Base-by-base conservation (phyloP, 2,888 invertebrate species). In the Tachystola acroxantha region DNA sequence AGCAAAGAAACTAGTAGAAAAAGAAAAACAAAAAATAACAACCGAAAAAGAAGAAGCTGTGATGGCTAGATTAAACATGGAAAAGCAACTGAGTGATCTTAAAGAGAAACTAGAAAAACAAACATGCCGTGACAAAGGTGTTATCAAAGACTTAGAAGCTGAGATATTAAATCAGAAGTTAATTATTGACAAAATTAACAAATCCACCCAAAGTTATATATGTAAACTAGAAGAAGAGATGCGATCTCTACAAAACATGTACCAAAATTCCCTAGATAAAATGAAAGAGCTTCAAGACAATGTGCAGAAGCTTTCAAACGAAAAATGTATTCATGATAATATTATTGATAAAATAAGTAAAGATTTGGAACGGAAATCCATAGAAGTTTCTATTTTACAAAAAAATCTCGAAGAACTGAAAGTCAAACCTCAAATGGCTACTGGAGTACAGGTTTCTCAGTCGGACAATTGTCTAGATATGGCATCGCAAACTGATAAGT, bases 21-120 rank as follows among this genome's bases (percentile, higher is more conserved):
- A 66, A 43, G 85, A 85, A 54, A 79, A 76, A 54, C 71, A 69
- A 53, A 85, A 81, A 53, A 74, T 80, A 35, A 41, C 66, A 1
- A 56, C 47, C 44, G 85, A 85, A 48, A 84, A 84, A 55, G 82
- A 84, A 55, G 73, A 77, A 34, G 77, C 73, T 9, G 56, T 78
- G 20, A 57, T 45, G 44, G 75, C 77, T 28, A 69, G 58, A 58
- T 37, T 62, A 10, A 50, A 48, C 25, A 57, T 78, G 53, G 75
- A 79, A 52, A 63, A 59, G 37, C 57, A 72, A 47, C 49, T 86
- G 12, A 35, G 44, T 2, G 50, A 66, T 29, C 41, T 81, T 1
- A 73, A 69, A 57, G 44, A 54, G 20, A 63, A 64, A 46, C 57
- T 78, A 35, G 58, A 73, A 48, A 48, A 58, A n/a, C 66, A 80